A percentile compares a stretch with the other conserved stretches of the same genome.
These are phyloP conservation scores for Schizotus pectinicornis DNA, from an alignment of 2,888 invertebrate genomes.

Conservation along the genomic window DNA sequence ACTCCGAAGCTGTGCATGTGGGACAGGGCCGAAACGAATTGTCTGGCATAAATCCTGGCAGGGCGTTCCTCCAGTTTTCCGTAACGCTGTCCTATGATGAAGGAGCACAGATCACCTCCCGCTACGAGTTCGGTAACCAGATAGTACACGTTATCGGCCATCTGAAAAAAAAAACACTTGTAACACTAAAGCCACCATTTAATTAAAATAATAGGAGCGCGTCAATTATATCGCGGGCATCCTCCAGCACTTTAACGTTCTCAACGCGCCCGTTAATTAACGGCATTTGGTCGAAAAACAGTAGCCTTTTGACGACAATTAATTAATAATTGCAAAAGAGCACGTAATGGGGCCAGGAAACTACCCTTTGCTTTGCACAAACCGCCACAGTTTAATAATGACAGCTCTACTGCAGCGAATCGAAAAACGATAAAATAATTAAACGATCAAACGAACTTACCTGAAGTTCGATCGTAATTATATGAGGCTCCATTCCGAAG, in stretches of 20 bases:
- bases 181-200: not conserved
- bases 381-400: conserved; percentile 6
- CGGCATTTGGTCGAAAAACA: not conserved
- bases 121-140: conserved; percentile 75
- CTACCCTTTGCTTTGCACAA: not conserved
- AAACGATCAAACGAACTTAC: too few species aligned
- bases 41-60: conserved; percentile 66
- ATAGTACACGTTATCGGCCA: conserved; percentile 69
- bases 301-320: not conserved
- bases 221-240: too few species aligned
- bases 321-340: not conserved
- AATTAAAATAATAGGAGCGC: too few species aligned
- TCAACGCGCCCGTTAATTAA: not conserved
- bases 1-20: conserved; percentile 73
- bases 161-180: conserved; percentile 25
- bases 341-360: not conserved
- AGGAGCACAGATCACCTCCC: conserved; percentile 73
- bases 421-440: conserved; percentile 10
- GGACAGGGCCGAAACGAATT: conserved; percentile 70
- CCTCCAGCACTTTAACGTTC: too few species aligned
- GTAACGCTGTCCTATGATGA: conserved; percentile 66
- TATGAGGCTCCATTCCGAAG: too few species aligned
- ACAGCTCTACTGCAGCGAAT: conserved; percentile 11
- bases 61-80: conserved; percentile 64
- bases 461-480: too few species aligned